Evolutionary conservation across 2,113 vertebrate genomes (phyloP).

Genomic region (Spermophilus dauricus): DNA sequence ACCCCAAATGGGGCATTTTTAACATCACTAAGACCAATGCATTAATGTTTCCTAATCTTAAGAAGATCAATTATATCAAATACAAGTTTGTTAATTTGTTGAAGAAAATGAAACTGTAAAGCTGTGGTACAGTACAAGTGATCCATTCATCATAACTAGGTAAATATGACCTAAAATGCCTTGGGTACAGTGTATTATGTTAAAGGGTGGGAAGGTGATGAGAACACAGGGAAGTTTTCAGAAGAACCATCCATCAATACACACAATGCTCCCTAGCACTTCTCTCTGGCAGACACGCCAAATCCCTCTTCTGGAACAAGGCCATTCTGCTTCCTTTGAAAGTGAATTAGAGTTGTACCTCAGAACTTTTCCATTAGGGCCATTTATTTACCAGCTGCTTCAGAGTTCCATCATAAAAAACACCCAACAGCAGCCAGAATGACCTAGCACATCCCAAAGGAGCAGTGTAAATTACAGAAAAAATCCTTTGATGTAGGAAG

Average conservation of each 20-base stretch:
- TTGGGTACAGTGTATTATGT: neutral
- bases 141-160: neutral
- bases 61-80: conserved; percentile 57
- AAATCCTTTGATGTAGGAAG: conserved; percentile 50
- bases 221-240: neutral
- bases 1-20: neutral
- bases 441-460: conserved; percentile 7
- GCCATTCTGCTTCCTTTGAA: conserved; percentile 75
- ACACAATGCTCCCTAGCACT: neutral
- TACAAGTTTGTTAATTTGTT: conserved; percentile 26
- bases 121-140: conserved; percentile 24
- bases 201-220: rapidly evolving
- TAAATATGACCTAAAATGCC: neutral
- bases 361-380: conserved; percentile 71
- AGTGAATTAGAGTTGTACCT: conserved; percentile 68
- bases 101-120: conserved; percentile 40
- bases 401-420: conserved; percentile 1
- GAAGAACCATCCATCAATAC: conserved; percentile 17
- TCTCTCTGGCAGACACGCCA: conserved; percentile 48
- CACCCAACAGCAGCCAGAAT: conserved; percentile 46
- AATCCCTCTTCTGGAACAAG: conserved; percentile 63
- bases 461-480: conserved; percentile 53
- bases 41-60: conserved; percentile 56
- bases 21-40: conserved; percentile 38
- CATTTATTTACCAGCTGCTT: conserved; percentile 62